phyloP scores from a whole-genome alignment of 2,797 vertebrate species.

The Poeciliopsis gracilis region DNA sequence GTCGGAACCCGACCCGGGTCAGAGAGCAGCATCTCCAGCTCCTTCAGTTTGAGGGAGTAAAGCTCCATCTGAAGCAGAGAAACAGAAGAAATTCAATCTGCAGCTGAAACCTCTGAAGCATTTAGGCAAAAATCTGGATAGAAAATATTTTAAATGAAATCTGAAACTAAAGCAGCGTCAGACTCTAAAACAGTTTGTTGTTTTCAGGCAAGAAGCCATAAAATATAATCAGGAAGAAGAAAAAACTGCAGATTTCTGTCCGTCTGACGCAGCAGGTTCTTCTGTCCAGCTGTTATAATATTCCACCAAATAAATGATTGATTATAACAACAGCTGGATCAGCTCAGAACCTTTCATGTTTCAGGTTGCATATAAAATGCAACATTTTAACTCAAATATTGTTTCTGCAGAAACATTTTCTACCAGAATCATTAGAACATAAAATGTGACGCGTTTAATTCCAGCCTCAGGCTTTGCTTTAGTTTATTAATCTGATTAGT shows the following conservation, averaged over 20 bases:
- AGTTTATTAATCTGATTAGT: not conserved
- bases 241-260: too few species aligned
- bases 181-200: too few species aligned
- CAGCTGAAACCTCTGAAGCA: not conserved
- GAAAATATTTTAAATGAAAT: not conserved
- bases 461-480: not conserved
- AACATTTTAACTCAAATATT: not conserved
- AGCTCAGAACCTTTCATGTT: too few species aligned
- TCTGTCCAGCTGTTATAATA: too few species aligned
- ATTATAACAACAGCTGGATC: too few species aligned
- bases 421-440: too few species aligned
- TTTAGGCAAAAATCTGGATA: not conserved
- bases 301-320: too few species aligned
- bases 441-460: too few species aligned
- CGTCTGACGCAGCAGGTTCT: too few species aligned
- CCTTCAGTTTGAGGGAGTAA: constrained; percentile 78
- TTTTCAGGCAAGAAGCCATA: too few species aligned
- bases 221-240: too few species aligned
- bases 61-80: constrained; percentile 78
- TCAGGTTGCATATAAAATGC: not conserved
- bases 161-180: too few species aligned
- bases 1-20: constrained; percentile 38
- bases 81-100: not conserved
- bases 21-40: constrained; percentile 79
- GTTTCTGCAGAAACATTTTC: not conserved